phyloP scores from a whole-genome alignment of 2,888 invertebrate genomes.

The Phyllotreta cruciferae region DNA sequence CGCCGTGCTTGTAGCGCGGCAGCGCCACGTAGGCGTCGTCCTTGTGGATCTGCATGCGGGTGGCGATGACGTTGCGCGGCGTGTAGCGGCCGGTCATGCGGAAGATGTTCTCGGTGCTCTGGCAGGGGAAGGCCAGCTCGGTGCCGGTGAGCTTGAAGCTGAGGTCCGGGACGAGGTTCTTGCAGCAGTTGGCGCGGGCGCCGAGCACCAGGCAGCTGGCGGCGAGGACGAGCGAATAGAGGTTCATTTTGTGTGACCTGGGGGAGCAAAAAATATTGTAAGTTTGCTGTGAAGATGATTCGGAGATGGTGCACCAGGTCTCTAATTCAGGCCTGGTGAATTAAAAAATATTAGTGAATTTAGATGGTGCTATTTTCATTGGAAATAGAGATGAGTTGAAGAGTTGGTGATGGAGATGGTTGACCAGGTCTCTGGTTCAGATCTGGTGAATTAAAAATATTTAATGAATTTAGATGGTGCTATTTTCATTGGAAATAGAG shows the following conservation, averaged over 20 bases:
- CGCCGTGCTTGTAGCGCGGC: slow-evolving; percentile 68
- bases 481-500: too few species aligned
- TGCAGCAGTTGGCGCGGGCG: slow-evolving; percentile 38
- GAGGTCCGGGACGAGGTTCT: slow-evolving; percentile 50
- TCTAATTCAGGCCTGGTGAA: too few species aligned
- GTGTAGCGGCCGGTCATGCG: slow-evolving; percentile 65
- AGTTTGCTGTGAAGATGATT: too few species aligned
- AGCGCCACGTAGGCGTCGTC: slow-evolving; percentile 67
- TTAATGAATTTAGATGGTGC: too few species aligned
- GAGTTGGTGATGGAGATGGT: too few species aligned
- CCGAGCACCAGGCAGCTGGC: slow-evolving; percentile 39
- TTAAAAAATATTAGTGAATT: too few species aligned
- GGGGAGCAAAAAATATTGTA: slow-evolving; percentile 19
- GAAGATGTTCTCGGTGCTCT: slow-evolving; percentile 66
- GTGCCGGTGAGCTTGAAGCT: slow-evolving; percentile 50
- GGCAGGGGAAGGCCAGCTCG: slow-evolving; percentile 46
- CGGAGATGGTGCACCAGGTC: too few species aligned
- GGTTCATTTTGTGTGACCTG: slow-evolving; percentile 39
- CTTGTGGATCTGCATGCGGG: slow-evolving; percentile 66
- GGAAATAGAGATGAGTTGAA: too few species aligned
- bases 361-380: too few species aligned
- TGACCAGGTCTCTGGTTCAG: too few species aligned
- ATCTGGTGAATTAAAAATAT: too few species aligned
- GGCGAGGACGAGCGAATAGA: slow-evolving; percentile 31
- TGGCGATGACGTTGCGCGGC: slow-evolving; percentile 68